Conservation (phyloP, 2,888 invertebrate genomes). For the Nebria salina region DNA sequence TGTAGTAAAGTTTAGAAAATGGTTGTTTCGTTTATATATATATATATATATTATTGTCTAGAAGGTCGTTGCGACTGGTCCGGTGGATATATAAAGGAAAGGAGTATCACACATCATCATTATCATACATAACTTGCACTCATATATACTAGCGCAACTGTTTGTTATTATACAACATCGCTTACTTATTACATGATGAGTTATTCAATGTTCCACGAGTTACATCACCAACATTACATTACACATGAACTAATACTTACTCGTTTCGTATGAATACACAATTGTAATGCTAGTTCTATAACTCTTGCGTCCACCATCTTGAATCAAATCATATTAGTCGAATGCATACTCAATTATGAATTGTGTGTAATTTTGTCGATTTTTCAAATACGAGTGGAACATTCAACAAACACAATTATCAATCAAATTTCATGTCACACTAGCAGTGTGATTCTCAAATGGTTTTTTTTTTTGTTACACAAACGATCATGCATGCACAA, state of each 20-base stretch:
- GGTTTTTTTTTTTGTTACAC: constrained; percentile 14
- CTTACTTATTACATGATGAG: not conserved
- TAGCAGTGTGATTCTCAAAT: constrained; percentile 44
- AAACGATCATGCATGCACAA: constrained; percentile 19
- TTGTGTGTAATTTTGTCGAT: not conserved
- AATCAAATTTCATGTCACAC: constrained; percentile 35
- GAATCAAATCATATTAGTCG: not conserved
- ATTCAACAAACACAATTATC: constrained; percentile 17
- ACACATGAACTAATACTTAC: not conserved
- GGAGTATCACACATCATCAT: constrained; percentile 21
- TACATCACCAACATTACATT: constrained; percentile 3
- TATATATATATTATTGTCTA: constrained; percentile 15
- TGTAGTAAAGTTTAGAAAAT: constrained; percentile 14
- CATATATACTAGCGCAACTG: constrained; percentile 17
- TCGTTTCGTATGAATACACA: not conserved
- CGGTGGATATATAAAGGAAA: constrained; percentile 20
- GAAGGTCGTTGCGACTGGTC: constrained; percentile 31
- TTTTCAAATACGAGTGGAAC: constrained; percentile 19
- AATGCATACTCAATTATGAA: not conserved
- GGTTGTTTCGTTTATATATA: constrained; percentile 19
- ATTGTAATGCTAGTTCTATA: not conserved
- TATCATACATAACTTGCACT: constrained; percentile 19
- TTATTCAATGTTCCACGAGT: constrained; percentile 26
- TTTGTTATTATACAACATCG: constrained; percentile 12
- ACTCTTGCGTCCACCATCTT: not conserved